phyloP scores from a whole-genome alignment of 2,888 invertebrate species.

The Dilophus febrilis region DNA sequence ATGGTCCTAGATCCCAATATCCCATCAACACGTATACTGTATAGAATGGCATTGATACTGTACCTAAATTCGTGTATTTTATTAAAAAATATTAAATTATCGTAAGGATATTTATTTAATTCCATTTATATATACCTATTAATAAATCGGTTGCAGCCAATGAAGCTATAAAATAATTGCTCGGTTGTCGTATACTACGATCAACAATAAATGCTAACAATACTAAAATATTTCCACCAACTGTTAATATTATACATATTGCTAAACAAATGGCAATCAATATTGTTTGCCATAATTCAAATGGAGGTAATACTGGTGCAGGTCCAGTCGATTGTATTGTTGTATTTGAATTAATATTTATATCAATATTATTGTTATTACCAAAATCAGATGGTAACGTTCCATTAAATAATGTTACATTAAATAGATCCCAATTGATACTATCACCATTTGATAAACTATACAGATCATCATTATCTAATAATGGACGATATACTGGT shows the following conservation, averaged over 20 bases:
- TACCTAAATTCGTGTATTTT: conserved; percentile 37
- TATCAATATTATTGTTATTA: background rate
- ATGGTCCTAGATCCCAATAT: conserved; percentile 90
- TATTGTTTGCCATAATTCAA: conserved; percentile 77
- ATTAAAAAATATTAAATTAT: background rate
- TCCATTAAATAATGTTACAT: conserved; percentile 20
- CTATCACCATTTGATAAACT: conserved; percentile 1
- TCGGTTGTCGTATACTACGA: conserved; percentile 84
- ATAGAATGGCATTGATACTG: conserved; percentile 97
- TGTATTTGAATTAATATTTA: background rate
- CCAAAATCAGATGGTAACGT: conserved; percentile 8
- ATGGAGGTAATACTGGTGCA: conserved; percentile 58
- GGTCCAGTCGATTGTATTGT: conserved; percentile 14
- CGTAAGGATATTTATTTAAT: too few relatives aligned
- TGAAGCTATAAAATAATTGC: conserved; percentile 98
- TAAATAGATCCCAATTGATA: conserved; percentile 14
- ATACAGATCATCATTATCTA: conserved; percentile 26
- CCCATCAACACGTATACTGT: conserved; percentile 93
- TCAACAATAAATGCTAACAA: conserved; percentile 89
- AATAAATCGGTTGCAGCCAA: conserved; percentile 93
- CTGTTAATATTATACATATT: conserved; percentile 78
- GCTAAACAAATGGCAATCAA: conserved; percentile 75
- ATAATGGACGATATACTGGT: conserved; percentile 27
- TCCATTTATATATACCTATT: conserved; percentile 45
- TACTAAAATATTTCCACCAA: conserved; percentile 90